phyloP scores from a whole-genome alignment of 2,113 vertebrate genomes.

The Menidia beryllina region DNA sequence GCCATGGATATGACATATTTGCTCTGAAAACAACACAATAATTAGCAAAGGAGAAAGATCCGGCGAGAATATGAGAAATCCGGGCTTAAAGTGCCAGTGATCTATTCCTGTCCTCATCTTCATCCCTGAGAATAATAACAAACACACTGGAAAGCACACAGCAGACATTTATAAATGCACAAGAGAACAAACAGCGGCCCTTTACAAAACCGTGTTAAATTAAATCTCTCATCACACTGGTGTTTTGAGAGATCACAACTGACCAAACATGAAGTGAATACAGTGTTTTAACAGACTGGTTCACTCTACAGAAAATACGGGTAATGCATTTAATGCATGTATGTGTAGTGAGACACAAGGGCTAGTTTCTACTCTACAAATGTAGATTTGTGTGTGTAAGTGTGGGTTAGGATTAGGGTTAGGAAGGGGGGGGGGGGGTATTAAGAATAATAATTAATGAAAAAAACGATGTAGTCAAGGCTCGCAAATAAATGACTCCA shows the following conservation, averaged over 20 bases:
- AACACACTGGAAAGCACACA: slow-evolving; percentile 60
- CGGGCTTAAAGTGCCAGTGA: slow-evolving; percentile 96
- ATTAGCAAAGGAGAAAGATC: slow-evolving; percentile 99
- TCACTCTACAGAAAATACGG: slow-evolving; percentile 42
- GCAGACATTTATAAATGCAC: slow-evolving; percentile 60
- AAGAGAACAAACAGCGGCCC: slow-evolving; percentile 53
- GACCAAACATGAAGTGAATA: slow-evolving; percentile 38
- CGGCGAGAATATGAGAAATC: slow-evolving; percentile 99
- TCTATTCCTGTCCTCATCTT: slow-evolving; percentile 83
- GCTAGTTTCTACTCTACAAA: not conserved
- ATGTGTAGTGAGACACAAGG: slow-evolving; percentile 9
- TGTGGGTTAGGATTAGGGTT: too few species aligned
- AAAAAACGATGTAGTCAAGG: not conserved
- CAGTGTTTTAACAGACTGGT: slow-evolving; percentile 50
- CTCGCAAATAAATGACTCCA: slow-evolving; percentile 1
- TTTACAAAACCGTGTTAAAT: slow-evolving; percentile 56
- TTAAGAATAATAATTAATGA: not conserved
- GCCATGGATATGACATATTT: slow-evolving; percentile 99
- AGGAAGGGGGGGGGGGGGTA: not conserved
- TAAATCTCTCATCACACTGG: slow-evolving; percentile 59
- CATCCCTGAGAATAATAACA: slow-evolving; percentile 73
- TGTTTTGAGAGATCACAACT: slow-evolving; percentile 64
- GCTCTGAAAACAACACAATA: slow-evolving; percentile 99
- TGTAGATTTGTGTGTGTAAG: too few species aligned
- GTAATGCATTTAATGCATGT: slow-evolving; percentile 19